Conservation (phyloP, 2,113 vertebrate species). For the Pica pica region DNA sequence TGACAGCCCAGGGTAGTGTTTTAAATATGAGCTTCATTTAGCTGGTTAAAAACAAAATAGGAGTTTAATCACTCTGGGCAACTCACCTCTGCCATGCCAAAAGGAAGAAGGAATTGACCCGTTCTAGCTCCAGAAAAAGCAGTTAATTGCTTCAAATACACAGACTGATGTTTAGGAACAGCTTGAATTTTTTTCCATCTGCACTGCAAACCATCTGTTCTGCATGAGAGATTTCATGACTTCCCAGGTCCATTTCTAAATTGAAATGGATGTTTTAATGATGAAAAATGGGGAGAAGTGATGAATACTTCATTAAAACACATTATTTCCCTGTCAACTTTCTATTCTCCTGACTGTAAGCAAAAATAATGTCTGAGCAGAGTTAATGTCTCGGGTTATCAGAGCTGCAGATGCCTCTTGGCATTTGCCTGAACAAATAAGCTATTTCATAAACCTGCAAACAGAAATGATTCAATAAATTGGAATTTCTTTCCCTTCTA, state of each 20-base stretch:
- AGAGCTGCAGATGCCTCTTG: constrained; percentile 10
- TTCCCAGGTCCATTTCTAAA: constrained; percentile 56
- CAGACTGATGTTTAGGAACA: constrained; percentile 18
- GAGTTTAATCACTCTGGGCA: not conserved
- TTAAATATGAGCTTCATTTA: not conserved
- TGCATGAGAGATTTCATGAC: constrained; percentile 50
- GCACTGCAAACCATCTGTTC: constrained; percentile 59
- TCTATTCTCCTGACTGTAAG: constrained; percentile 26
- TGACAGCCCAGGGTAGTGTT: not conserved
- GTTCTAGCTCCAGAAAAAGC: not conserved
- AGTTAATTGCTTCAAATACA: constrained; percentile 42
- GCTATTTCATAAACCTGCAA: constrained; percentile 17
- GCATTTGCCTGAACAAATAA: constrained; percentile 21
- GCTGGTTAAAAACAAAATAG: not conserved
- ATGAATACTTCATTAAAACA: constrained; percentile 58
- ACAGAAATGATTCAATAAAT: not conserved
- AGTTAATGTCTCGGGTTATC: not conserved
- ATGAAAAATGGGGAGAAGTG: constrained; percentile 32
- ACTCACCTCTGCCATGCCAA: not conserved
- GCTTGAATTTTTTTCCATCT: constrained; percentile 31
- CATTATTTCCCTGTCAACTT: constrained; percentile 51
- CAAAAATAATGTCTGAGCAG: constrained; percentile 29
- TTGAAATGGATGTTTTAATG: constrained; percentile 58
- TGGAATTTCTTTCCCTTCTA: constrained; percentile 7
- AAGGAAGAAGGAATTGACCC: not conserved